Base-by-base conservation (phyloP, 64 coral and sea anemone genomes). In the Astreopora myriophthalma region DNA sequence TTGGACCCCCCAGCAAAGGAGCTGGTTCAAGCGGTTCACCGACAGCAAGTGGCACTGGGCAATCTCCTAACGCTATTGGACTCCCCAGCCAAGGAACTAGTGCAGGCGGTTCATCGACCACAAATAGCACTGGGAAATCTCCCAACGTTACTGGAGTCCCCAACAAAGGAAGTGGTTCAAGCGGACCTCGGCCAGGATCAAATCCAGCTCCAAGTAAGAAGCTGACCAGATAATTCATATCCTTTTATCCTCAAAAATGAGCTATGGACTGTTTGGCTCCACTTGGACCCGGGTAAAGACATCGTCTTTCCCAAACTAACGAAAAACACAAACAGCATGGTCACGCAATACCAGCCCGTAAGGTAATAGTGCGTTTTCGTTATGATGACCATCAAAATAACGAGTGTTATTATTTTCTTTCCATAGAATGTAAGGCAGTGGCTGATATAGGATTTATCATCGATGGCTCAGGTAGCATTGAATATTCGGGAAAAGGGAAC, bases 381-480 rank as follows among this genome's bases (percentile, higher is more conserved):
- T 7, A 28, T 66, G 62, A 66, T 66, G 3, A 66, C n/a, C 25
- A 3, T 27, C 3, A 14, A 16, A 19, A 55, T 16, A 55, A 55
- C 49, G 8, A 55, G 11, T 44, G 27, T 78, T 19, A 8, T 6
- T 83, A 20, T 64, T 20, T 5, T 58, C 20, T 64, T 0, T 1
- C 19, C 32, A 3, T 57, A 94, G 93, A 31, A 42, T 94, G 93
- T 58, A 94, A 88, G 48, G 79, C 87, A 0, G 90, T 85, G 79
- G 78, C 74, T 26, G 88, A 94, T 20, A 20, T 94, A 25, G 93
- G 57, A 46, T 85, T 94, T 58, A 24, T 94, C 64, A 75, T 94
- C 51, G 93, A 94, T 90, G 93, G 93, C 27, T 94, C 93, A 26
- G 87, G 87, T 38, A 90, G 87, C 79, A 86, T 94, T 31, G 91